phyloP scores from a whole-genome alignment of 2,888 invertebrate species.

The Elysia crispata region DNA sequence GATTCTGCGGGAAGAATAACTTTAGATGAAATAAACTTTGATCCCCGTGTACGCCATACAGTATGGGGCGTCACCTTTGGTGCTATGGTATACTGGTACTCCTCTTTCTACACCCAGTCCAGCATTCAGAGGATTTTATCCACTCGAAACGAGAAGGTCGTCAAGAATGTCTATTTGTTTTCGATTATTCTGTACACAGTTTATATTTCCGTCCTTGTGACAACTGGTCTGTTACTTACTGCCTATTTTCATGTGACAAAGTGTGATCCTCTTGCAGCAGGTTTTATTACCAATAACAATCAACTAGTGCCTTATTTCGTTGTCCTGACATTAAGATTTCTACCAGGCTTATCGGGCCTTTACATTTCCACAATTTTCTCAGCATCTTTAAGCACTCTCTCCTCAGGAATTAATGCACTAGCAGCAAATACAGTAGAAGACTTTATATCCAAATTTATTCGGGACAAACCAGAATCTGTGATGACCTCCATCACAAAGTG shows the following conservation, averaged over 20 bases:
- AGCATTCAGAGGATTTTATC: slow-evolving; percentile 51
- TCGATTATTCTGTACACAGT: slow-evolving; percentile 54
- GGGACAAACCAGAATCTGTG: slow-evolving; percentile 47
- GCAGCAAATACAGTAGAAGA: slow-evolving; percentile 64
- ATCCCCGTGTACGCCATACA: slow-evolving; percentile 59
- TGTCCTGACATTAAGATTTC: slow-evolving; percentile 52
- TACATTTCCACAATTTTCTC: slow-evolving; percentile 63
- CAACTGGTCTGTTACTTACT: slow-evolving; percentile 59
- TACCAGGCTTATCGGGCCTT: slow-evolving; percentile 59
- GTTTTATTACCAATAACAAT: slow-evolving; percentile 57
- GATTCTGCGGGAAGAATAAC: slow-evolving; percentile 39
- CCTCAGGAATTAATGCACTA: slow-evolving; percentile 64
- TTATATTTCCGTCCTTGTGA: slow-evolving; percentile 53
- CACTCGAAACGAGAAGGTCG: no score
- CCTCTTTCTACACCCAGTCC: slow-evolving; percentile 58
- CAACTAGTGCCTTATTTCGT: slow-evolving; percentile 60
- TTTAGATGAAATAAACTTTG: slow-evolving; percentile 46
- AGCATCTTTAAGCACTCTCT: slow-evolving; percentile 57
- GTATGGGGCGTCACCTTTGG: slow-evolving; percentile 56
- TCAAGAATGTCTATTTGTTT: slow-evolving; percentile 42
- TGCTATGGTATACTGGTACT: slow-evolving; percentile 55
- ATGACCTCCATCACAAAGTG: slow-evolving; percentile 58
- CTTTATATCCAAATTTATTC: slow-evolving; percentile 50
- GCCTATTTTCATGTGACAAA: slow-evolving; percentile 57
- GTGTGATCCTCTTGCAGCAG: slow-evolving; percentile 61